Percentiles rank a stretch among this genome's conserved stretches.
phyloP scores from a whole-genome alignment of 1,140 invertebrate genomes.

The Apis dorsata region DNA sequence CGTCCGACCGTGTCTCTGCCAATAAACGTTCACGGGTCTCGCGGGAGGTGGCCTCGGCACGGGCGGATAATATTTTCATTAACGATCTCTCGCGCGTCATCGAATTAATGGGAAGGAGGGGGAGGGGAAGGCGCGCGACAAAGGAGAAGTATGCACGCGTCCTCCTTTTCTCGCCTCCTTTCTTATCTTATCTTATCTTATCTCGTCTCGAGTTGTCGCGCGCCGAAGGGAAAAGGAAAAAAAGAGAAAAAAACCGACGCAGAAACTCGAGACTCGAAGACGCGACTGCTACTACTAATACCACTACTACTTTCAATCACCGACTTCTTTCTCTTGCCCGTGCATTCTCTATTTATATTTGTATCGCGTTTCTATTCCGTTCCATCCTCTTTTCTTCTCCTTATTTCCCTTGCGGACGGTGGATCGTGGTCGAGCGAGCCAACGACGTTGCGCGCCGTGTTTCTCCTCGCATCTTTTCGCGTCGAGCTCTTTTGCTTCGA shows the following conservation, averaged over 20 bases:
- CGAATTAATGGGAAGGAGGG: slow-evolving; percentile 50
- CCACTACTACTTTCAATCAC: too few species aligned
- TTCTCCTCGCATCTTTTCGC: slow-evolving; percentile 23
- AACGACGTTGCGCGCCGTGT: neutral
- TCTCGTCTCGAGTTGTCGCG: too few species aligned
- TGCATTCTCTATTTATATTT: slow-evolving; percentile 39
- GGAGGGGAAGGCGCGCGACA: too few species aligned
- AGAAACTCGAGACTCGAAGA: too few species aligned
- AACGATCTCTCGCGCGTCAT: slow-evolving; percentile 30
- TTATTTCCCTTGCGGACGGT: slow-evolving; percentile 49
- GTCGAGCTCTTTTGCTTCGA: slow-evolving; percentile 23
- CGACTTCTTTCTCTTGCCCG: too few species aligned
- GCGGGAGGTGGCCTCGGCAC: slow-evolving; percentile 38
- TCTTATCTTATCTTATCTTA: neutral
- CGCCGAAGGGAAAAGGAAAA: too few species aligned
- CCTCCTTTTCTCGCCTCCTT: neutral
- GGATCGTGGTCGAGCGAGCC: slow-evolving; percentile 32
- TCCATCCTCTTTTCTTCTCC: slow-evolving; percentile 40
- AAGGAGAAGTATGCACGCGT: neutral
- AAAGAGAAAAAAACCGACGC: too few species aligned
- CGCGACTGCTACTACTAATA: too few species aligned
- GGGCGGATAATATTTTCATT: slow-evolving; percentile 64
- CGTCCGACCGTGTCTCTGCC: slow-evolving; percentile 63
- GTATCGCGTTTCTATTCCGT: slow-evolving; percentile 53
- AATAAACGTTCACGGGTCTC: slow-evolving; percentile 63